These are phyloP conservation scores for Cherax destructor DNA, from an alignment of 1,140 invertebrate species.

Conservation along the genomic window DNA sequence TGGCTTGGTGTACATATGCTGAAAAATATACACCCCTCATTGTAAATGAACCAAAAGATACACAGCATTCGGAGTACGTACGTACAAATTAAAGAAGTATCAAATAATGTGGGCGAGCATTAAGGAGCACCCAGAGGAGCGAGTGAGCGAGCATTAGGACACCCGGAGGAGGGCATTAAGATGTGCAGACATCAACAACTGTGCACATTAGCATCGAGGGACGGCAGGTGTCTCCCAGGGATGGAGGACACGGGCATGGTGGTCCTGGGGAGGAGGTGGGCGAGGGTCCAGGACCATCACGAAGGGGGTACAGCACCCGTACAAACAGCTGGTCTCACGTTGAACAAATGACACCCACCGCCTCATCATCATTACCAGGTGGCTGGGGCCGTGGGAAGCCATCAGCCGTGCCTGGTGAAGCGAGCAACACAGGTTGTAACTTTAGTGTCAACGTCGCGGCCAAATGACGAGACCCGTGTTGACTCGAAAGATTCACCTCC, in stretches of 20 bases:
- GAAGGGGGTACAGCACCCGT: background rate
- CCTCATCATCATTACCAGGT: constrained; percentile 14
- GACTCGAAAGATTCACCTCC: background rate
- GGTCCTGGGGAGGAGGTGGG: background rate
- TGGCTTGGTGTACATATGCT: no score
- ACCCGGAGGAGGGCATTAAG: background rate
- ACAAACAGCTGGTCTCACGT: background rate
- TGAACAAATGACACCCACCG: constrained; percentile 13
- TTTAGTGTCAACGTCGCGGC: background rate
- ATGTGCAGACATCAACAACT: background rate
- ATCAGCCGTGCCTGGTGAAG: constrained; percentile 2
- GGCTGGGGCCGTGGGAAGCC: background rate
- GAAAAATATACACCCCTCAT: no score
- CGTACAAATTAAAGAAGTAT: no score
- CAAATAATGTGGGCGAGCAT: no score
- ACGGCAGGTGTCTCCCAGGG: background rate
- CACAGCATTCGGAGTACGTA: no score
- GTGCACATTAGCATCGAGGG: background rate
- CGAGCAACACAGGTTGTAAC: background rate
- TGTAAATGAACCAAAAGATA: no score
- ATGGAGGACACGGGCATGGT: background rate
- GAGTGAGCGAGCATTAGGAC: background rate
- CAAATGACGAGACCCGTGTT: background rate
- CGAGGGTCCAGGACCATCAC: no score
- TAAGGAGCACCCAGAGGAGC: no score